Base-by-base conservation (phyloP, 2,113 vertebrate species). In the Lepisosteus osseus region DNA sequence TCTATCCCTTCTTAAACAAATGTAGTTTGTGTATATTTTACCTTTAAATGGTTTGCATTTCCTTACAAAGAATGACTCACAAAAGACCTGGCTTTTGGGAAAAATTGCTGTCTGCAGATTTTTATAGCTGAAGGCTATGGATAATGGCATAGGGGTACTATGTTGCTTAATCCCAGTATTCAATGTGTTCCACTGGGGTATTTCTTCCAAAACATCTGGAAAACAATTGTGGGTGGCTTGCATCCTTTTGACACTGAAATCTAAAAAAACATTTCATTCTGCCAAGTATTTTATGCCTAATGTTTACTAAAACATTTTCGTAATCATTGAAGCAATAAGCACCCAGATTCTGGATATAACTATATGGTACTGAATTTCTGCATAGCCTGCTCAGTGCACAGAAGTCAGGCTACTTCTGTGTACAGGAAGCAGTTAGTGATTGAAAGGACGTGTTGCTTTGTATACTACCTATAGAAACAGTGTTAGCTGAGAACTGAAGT, bases 141-240 rank as follows among this genome's bases (percentile, higher is more conserved):
- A 77, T 61, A 77, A 72, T 76, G 67, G 61, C 73, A 86, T 83
- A 79, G 79, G 80, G 81, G 80, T 74, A 59, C 47, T 5, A 81
- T 71, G 75, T 69, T 84, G 72, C 47, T 51, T 51, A 51, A 51
- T 51, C 47, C 47, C 73, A 72, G 71, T 67, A 72, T 84, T 76
- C 74, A 72, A 7, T 41, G 43, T 75, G 56, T 66, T 76, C 40
- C 44, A 7, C 3, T 8, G 17, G 56, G 51, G 54, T 57, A 42
- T 56, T 63, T 40, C 54, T 44, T 41, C 54, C 57, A 59, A 59
- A 59, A 59, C 47, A 51, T 6, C 11, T 6, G 56, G 13, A 59
- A 59, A n/a, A 11, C 13, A 65, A 40, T 61, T 45, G 54, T 67
- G 63, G 57, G 68, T 41, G 42, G 8, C 64, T 54, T 51, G 54